phyloP scores from a whole-genome alignment of 2,797 vertebrate species.

The Takifugu rubripes region DNA sequence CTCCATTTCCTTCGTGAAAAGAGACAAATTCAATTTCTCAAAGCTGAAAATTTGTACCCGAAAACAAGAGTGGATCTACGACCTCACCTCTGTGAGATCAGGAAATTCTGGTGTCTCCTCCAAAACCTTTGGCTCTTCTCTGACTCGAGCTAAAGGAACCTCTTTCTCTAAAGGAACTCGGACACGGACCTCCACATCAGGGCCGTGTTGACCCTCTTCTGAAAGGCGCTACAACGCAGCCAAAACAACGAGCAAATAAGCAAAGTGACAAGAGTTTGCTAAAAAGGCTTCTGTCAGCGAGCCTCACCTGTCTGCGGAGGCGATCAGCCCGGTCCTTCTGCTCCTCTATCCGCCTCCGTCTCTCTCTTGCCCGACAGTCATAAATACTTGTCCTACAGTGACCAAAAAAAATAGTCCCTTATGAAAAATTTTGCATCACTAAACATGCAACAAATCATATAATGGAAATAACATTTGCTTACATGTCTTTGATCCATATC shows the following conservation, averaged over 20 bases:
- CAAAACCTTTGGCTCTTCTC: conserved; percentile 55
- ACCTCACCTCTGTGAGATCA: conserved; percentile 84
- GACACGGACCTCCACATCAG: conserved; percentile 83
- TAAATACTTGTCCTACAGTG: conserved; percentile 86
- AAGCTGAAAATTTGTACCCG: neutral
- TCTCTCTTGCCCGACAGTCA: conserved; percentile 89
- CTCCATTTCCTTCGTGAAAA: conserved; percentile 84
- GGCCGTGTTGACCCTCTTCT: conserved; percentile 73
- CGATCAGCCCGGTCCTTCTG: conserved; percentile 85
- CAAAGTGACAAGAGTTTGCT: neutral
- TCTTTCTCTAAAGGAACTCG: conserved; percentile 94
- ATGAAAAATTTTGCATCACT: neutral
- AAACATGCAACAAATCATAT: neutral
- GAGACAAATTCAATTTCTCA: neutral
- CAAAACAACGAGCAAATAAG: neutral
- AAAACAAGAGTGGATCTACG: neutral
- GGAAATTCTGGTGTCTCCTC: conserved; percentile 85
- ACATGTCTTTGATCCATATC: conserved; percentile 98
- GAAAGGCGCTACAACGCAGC: conserved; percentile 75
- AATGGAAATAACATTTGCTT: conserved; percentile 57
- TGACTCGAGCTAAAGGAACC: conserved; percentile 81
- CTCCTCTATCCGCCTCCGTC: conserved; percentile 88
- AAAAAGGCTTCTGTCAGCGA: neutral
- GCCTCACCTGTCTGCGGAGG: conserved; percentile 84
- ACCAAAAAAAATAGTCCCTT: conserved; percentile 1